Base-by-base conservation (phyloP, 2,113 vertebrate genomes). In the Mirza zaza region DNA sequence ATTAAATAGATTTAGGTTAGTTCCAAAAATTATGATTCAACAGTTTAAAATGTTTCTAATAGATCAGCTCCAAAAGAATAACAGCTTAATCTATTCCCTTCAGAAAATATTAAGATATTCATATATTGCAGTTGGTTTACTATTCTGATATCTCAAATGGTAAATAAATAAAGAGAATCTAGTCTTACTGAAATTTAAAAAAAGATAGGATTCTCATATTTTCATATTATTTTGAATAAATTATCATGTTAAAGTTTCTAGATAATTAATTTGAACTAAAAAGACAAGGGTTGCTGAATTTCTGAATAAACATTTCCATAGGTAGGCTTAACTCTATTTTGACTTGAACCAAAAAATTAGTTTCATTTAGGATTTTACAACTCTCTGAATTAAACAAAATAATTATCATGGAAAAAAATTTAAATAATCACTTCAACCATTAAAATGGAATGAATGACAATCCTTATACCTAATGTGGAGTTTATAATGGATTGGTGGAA, bases 221-320 rank as follows among this genome's bases (percentile, higher is more conserved):
- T 97, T 94, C 48, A 94, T 50, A 68, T 84, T 11, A 92, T 90
- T 79, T 97, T 87, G 5, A 96, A 97, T 84, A 97, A 94, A 93
- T 36, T 67, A 84, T 87, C 73, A 32, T 15, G 73, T 83, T 94
- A 96, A 83, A 97, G 67, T 92, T 96, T 29, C 80, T 91, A 68
- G 27, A 81, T 89, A 57, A 94, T 86, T 93, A 97, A 95, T 90
- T 84, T 98, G 93, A 97, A 92, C 42, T 63, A 94, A 23, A 71
- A 96, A 96, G 3, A 82, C 65, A 52, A 97, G 0, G 3, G 45
- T 42, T 84, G 59, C 50, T 87, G 57, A 81, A 76, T 90, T 96
- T 96, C 91, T 96, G 39, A 81, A 76, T 63, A 94, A 71, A 61
- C 34, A 77, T 95, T 96, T 97, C 71, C 52, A 94, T 34, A 96